phyloP scores from a whole-genome alignment of 2,888 invertebrate species.

The Flexamia atlantica region DNA sequence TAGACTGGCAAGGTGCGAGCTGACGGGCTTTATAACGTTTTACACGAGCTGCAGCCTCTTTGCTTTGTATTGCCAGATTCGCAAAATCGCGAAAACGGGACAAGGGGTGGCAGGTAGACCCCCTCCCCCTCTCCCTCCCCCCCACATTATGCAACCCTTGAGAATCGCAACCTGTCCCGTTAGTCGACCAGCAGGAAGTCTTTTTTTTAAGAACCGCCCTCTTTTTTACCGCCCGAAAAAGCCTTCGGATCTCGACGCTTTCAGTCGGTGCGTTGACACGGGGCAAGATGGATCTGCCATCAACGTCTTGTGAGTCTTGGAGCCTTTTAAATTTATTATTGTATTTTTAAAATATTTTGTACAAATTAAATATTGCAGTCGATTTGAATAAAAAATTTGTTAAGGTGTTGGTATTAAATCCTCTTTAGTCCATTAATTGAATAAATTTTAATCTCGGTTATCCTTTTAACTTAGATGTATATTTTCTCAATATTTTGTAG shows the following conservation, averaged over 20 bases:
- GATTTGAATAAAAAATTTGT: too few species aligned
- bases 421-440: too few species aligned
- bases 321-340: too few species aligned
- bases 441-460: too few species aligned
- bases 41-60: neutral
- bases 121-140: neutral
- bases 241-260: neutral
- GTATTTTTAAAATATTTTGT: too few species aligned
- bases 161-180: constrained; percentile 61
- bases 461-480: too few species aligned
- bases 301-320: constrained; percentile 23
- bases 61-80: neutral
- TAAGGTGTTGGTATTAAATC: too few species aligned
- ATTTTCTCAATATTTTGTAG: too few species aligned
- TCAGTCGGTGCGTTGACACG: constrained; percentile 53
- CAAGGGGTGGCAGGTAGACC: constrained; percentile 35
- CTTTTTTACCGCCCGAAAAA: constrained; percentile 50
- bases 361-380: too few species aligned
- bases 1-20: too few species aligned
- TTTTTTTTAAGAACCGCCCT: constrained; percentile 52
- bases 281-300: constrained; percentile 12
- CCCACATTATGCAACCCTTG: constrained; percentile 57
- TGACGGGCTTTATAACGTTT: too few species aligned
- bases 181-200: constrained; percentile 59
- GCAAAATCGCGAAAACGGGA: constrained; percentile 8